A percentile compares a stretch with the other conserved stretches of the same genome.
phyloP scores from a whole-genome alignment of 2,888 invertebrate species.

The Eurytoma adleriae region DNA sequence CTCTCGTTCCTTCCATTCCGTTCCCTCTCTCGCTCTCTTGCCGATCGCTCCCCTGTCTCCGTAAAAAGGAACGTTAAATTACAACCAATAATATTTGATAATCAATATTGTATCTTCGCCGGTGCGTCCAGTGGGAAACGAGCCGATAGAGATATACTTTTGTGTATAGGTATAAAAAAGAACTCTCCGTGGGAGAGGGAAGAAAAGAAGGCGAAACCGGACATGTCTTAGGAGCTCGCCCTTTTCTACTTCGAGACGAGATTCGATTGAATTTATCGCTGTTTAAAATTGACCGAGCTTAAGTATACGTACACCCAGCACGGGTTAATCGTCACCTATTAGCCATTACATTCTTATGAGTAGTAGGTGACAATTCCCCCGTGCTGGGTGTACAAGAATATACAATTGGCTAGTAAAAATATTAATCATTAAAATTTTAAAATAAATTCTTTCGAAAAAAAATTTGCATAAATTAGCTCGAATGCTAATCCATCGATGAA shows the following conservation, averaged over 20 bases:
- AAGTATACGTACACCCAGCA: neutral
- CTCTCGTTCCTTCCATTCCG: neutral
- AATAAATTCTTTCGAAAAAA: no score
- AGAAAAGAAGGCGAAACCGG: neutral
- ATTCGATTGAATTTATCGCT: neutral
- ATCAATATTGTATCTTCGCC: slow-evolving; percentile 47
- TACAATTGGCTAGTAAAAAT: no score
- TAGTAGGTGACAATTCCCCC: no score
- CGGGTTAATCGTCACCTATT: no score
- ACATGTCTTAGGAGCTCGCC: slow-evolving; percentile 27
- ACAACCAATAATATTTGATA: slow-evolving; percentile 50
- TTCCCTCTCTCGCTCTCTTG: neutral
- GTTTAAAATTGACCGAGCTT: neutral
- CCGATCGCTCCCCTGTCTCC: neutral
- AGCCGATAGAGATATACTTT: neutral
- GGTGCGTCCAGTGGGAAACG: neutral
- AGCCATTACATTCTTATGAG: no score
- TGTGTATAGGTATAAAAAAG: neutral
- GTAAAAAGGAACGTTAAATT: slow-evolving; percentile 31
- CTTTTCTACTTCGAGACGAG: slow-evolving; percentile 4
- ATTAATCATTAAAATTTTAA: no score
- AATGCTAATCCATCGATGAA: no score
- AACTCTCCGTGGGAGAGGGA: neutral
- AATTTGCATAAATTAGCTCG: no score
- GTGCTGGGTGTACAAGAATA: no score